Evolutionary conservation across 2,888 invertebrate genomes (phyloP).

Genomic region (Terebella lapidaria): DNA sequence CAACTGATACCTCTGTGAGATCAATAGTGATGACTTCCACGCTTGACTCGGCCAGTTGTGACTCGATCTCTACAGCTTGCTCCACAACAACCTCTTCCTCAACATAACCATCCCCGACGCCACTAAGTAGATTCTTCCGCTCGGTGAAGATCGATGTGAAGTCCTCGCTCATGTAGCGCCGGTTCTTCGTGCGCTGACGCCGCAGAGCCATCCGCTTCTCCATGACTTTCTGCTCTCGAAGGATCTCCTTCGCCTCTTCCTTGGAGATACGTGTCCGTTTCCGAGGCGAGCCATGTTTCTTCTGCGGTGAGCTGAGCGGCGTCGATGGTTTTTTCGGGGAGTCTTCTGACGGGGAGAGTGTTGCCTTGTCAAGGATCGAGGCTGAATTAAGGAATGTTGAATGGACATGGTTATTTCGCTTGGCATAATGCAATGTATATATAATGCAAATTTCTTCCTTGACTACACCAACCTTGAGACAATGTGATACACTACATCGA

Average conservation of each 20-base stretch:
- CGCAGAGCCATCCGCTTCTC: conserved; percentile 45
- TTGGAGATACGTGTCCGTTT: conserved; percentile 28
- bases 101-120: background rate
- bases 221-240: conserved; percentile 40
- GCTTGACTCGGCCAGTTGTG: no score
- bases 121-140: background rate
- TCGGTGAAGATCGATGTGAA: conserved; percentile 47
- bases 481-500: no score
- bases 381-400: no score
- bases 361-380: no score
- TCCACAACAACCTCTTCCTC: background rate
- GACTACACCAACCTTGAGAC: no score
- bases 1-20: no score
- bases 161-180: conserved; percentile 50
- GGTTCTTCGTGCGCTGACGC: conserved; percentile 49
- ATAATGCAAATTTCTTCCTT: no score
- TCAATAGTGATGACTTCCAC: no score
- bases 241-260: conserved; percentile 43
- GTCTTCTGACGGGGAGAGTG: no score
- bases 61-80: background rate
- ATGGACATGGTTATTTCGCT: no score
- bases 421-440: no score
- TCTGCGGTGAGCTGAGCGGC: background rate
- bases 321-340: no score
- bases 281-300: background rate